phyloP scores from a whole-genome alignment of 2,113 vertebrate genomes.

The Oreochromis spilurus region DNA sequence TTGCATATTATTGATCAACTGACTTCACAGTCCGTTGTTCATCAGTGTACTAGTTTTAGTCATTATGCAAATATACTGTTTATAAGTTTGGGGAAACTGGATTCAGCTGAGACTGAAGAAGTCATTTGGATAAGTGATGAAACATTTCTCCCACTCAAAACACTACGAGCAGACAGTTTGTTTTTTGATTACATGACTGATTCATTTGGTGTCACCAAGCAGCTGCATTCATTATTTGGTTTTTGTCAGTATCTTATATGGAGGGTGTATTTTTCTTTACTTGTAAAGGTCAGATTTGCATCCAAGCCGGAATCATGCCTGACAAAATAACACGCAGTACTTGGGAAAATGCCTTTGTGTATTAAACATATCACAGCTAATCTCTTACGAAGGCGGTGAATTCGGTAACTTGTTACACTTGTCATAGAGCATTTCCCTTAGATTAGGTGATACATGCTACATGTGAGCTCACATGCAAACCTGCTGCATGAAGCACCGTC shows the following conservation, averaged over 20 bases:
- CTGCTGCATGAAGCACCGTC: neutral
- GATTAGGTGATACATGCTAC: neutral
- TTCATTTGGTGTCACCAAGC: neutral
- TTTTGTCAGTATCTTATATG: neutral
- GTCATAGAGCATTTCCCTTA: constrained; percentile 24
- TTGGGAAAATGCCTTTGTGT: constrained; percentile 7
- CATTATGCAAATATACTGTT: neutral
- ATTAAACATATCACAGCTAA: constrained; percentile 47
- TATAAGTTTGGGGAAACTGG: neutral
- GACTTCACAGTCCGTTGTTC: neutral
- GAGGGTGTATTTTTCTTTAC: constrained; percentile 13
- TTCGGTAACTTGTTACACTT: constrained; percentile 31
- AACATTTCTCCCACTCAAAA: neutral
- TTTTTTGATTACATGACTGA: neutral
- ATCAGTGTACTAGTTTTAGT: neutral
- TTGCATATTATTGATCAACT: neutral
- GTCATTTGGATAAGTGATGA: neutral
- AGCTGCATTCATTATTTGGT: neutral
- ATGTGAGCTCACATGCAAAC: neutral
- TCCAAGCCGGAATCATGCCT: constrained; percentile 1
- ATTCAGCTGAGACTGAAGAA: neutral
- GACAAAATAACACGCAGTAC: neutral
- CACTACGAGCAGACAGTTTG: neutral
- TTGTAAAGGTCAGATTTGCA: constrained; percentile 41
- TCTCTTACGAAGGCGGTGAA: constrained; percentile 8